Base-by-base conservation (phyloP, 2,888 invertebrate genomes). In the Trichopria drosophilae region DNA sequence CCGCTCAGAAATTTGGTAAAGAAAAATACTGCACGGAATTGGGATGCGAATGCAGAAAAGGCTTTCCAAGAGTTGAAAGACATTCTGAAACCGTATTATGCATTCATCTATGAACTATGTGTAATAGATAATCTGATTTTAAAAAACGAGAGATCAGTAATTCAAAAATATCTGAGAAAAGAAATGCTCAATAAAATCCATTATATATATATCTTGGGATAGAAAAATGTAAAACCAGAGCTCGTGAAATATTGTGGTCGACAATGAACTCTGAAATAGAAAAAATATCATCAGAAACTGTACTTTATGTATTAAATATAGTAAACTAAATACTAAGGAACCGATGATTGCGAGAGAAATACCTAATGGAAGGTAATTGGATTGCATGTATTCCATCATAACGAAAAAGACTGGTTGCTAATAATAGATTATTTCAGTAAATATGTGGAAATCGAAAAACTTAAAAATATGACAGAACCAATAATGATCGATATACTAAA, bases 151-250 rank as follows among this genome's bases (percentile, higher is more conserved):
- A 23, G 43, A 19, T 16, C 61, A 3, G 31, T 63, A 9, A 34
- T 65, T 18, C 59, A 61, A 9, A 52, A 50, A 10, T 47, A 23
- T 9, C 31, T 60, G 10, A 53, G 58, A 46, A 39, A 34, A n/a
- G 45, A 57, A 32, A 61, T 65, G 37, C 37, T 66, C 10, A 34
- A 50, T 6, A 53, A 51, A 26, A 48, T 66, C 15, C 63, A 66
- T 37, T 60, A 63, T 46, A 48, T 51, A 1, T 65, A n/a, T n/a
- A 68, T 44, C 24, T 62, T 20, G 61, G 64, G 6, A 41, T 60
- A 4, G 61, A 58, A 23, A 61, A 60, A 31, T 60, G 56, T 37
- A 56, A 57, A 49, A 51, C 36, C 10, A 37, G 59, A 13, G 61
- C 64, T 1, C 45, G 58, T 44, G 46, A 55, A 13, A 42, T 47